A percentile compares a stretch with the other conserved stretches of the same genome.
phyloP scores from a whole-genome alignment of 2,888 invertebrate genomes.

The Pharmacophagus antenor region DNA sequence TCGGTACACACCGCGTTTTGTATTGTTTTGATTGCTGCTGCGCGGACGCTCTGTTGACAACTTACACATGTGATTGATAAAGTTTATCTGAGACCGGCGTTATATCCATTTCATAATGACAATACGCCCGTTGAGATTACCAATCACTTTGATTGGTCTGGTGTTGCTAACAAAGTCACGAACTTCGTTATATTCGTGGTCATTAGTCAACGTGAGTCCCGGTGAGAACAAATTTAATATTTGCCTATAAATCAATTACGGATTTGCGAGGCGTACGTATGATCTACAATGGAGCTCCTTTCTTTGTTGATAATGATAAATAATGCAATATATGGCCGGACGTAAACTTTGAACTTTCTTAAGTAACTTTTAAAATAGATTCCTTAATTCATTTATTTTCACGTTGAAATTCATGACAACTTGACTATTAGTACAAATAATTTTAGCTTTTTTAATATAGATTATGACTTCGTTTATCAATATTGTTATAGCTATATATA shows the following conservation, averaged over 20 bases:
- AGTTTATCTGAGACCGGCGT: conserved; percentile 14
- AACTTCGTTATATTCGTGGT: conserved; percentile 53
- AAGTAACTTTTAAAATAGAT: conserved; percentile 13
- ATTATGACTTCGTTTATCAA: conserved; percentile 49
- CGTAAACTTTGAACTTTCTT: conserved; percentile 28
- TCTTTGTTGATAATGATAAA: conserved; percentile 59
- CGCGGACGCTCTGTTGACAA: conserved; percentile 68
- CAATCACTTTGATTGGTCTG: conserved; percentile 49
- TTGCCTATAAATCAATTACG: conserved; percentile 77
- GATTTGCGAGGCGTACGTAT: conserved; percentile 61
- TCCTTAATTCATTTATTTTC: neutral
- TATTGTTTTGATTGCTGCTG: conserved; percentile 77
- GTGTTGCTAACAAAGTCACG: conserved; percentile 62
- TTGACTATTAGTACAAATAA: neutral
- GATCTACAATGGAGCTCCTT: conserved; percentile 61
- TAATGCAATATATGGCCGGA: conserved; percentile 39
- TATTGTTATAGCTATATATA: conserved; percentile 59
- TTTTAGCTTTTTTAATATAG: conserved; percentile 59
- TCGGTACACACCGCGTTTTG: conserved; percentile 77
- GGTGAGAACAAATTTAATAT: conserved; percentile 77
- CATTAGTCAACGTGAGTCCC: conserved; percentile 63
- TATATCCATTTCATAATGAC: neutral
- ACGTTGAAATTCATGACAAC: neutral
- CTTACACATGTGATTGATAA: conserved; percentile 68
- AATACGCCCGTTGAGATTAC: conserved; percentile 34